Base-by-base conservation (phyloP, 2,888 invertebrate species). In the Seira sanloemensis region DNA sequence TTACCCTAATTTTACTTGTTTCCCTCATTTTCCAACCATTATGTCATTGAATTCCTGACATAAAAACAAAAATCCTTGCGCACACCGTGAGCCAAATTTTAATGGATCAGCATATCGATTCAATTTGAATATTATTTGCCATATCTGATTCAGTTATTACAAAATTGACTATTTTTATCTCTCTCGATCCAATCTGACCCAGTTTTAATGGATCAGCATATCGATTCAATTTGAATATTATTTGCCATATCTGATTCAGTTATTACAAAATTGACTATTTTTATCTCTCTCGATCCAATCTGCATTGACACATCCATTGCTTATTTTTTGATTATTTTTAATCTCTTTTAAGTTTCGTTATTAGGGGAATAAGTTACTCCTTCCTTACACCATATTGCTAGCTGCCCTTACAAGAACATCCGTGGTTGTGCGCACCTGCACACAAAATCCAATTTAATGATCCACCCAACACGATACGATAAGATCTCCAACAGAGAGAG, bases 371-470 rank as follows among this genome's bases (percentile, higher is more conserved):
- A n/a, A n/a, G n/a, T n/a, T n/a, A n/a, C n/a, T n/a, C n/a, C n/a
- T n/a, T n/a, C n/a, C 37, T 37, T 7, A 37, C 12, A 37, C 5
- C 37, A 37, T 7, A 37, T 7, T 37, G 12, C 5, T 12, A 37
- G 37, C 12, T 7, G 12, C 4, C 12, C 4, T 4, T 37, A 7
- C 12, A 37, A 37, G 12, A 12, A 12, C 12, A 37, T 37, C 12
- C 12, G 4, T 26, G 25, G 58, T n/a, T 78, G 71, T 74, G 74
- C 78, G 78, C 82, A 82, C 78, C 82, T 85, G 82, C 74, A 82
- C 77, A 74, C 69, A 65, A 27, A 75, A 65, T 78, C 73, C 69
- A 80, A 81, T 85, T 85, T 85, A 62, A 81, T 85, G 85, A 78
- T 62, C 69, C 19, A 71, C 21, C 75, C 71, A 73, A 77, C 50